These are phyloP conservation scores for Chloromyia formosa DNA, from an alignment of 2,888 invertebrate species.

Conservation along the genomic window DNA sequence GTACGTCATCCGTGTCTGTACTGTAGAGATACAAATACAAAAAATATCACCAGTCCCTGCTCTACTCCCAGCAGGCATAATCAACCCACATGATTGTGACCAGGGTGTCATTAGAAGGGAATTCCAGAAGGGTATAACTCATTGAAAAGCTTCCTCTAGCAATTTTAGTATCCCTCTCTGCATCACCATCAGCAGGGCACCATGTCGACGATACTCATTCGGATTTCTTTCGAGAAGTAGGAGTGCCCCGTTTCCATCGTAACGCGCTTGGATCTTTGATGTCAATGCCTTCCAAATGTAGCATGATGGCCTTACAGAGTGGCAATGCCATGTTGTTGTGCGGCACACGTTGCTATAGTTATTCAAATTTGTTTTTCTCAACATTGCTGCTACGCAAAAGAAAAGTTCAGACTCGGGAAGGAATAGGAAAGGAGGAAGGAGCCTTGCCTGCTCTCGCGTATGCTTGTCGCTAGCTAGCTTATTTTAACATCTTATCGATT, in stretches of 20 bases:
- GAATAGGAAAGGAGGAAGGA: background rate
- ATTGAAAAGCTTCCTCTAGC: too few relatives aligned
- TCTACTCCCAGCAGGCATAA: too few relatives aligned
- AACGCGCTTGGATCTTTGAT: conserved; percentile 34
- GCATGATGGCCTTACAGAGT: conserved; percentile 22
- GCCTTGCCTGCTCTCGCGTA: background rate
- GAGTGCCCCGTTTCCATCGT: conserved; percentile 36
- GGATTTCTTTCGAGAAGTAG: background rate
- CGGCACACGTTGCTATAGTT: conserved; percentile 36
- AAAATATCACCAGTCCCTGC: too few relatives aligned
- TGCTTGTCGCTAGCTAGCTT: background rate
- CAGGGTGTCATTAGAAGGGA: too few relatives aligned
- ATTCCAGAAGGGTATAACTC: too few relatives aligned
- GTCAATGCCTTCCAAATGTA: conserved; percentile 39
- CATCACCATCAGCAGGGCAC: conserved; percentile 3
- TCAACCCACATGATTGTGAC: too few relatives aligned
- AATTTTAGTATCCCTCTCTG: too few relatives aligned
- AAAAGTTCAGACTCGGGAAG: background rate
- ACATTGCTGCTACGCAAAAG: conserved; percentile 22
- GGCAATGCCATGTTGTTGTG: background rate
- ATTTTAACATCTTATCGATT: conserved; percentile 29
- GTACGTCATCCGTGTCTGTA: too few relatives aligned
- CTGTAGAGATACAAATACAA: too few relatives aligned
- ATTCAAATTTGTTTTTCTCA: conserved; percentile 38
- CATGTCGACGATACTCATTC: conserved; percentile 13